Percentiles rank a stretch among this genome's conserved stretches.
These are phyloP conservation scores for Microchirus variegatus DNA, from an alignment of 2,797 vertebrate genomes.

Conservation along the genomic window DNA sequence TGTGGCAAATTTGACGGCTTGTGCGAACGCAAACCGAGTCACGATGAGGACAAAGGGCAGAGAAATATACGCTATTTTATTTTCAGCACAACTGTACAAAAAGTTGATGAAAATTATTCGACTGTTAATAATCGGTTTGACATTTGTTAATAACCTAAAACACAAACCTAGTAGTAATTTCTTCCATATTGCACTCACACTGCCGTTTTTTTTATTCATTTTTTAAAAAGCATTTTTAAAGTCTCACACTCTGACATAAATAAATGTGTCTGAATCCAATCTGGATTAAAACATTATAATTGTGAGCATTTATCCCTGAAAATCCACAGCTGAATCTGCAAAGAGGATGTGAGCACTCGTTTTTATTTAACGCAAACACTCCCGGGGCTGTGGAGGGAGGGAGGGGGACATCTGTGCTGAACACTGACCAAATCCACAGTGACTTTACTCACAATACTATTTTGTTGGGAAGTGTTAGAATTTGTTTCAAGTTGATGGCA, in stretches of 20 bases:
- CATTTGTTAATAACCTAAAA: slow-evolving; percentile 12
- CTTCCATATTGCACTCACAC: slow-evolving; percentile 41
- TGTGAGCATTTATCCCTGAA: slow-evolving; percentile 75
- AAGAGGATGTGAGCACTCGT: slow-evolving; percentile 78
- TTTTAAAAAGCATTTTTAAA: slow-evolving; percentile 41
- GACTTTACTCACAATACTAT: slow-evolving; percentile 80
- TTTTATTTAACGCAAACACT: slow-evolving; percentile 77
- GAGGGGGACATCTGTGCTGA: slow-evolving; percentile 78
- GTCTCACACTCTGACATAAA: slow-evolving; percentile 69
- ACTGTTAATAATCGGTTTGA: slow-evolving; percentile 17
- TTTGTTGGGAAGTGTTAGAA: slow-evolving; percentile 81
- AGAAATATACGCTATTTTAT: slow-evolving; percentile 2
- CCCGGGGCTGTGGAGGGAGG: no score
- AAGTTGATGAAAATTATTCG: slow-evolving; percentile 8
- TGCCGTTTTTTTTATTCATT: slow-evolving; percentile 47
- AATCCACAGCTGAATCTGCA: slow-evolving; percentile 75
- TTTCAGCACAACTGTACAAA: slow-evolving; percentile 9
- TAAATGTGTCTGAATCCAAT: slow-evolving; percentile 74
- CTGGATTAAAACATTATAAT: slow-evolving; percentile 79
- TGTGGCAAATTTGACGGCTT: slow-evolving; percentile 43
- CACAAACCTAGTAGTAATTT: slow-evolving; percentile 30
- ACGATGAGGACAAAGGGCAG: slow-evolving; percentile 25
- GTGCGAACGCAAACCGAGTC: slow-evolving; percentile 19
- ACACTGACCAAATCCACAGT: slow-evolving; percentile 73
- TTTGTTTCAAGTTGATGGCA: slow-evolving; percentile 80